phyloP scores from a whole-genome alignment of 2,113 vertebrate genomes.

The Spizaetus ornatus region DNA sequence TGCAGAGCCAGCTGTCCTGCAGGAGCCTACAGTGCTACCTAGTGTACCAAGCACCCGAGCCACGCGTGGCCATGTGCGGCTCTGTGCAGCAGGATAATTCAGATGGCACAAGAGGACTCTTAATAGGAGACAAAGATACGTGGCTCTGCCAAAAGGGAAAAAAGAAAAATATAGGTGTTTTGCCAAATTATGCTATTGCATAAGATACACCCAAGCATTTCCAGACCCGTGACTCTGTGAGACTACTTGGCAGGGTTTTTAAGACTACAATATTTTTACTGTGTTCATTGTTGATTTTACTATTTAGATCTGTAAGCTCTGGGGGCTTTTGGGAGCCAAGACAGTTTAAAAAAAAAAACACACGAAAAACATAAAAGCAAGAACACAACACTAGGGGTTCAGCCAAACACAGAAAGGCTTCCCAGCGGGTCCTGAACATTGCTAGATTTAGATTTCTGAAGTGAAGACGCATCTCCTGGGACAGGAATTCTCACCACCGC shows the following conservation, averaged over 20 bases:
- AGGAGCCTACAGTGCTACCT: neutral
- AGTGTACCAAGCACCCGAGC: neutral
- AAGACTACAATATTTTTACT: neutral
- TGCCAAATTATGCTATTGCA: slow-evolving; percentile 17
- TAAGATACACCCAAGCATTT: neutral
- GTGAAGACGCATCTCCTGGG: neutral
- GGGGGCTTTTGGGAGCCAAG: neutral
- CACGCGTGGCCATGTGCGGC: fast-evolving
- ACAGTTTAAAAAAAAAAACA: neutral
- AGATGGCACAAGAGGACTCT: neutral
- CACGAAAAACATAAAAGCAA: neutral
- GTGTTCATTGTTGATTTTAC: neutral
- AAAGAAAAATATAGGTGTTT: neutral
- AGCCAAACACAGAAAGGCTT: neutral
- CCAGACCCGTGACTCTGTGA: neutral
- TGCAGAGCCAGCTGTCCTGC: neutral
- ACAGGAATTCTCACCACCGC: fast-evolving
- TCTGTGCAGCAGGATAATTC: neutral
- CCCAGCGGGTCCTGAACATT: neutral
- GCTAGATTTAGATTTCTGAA: neutral
- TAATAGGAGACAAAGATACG: neutral
- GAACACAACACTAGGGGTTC: neutral
- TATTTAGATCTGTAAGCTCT: neutral
- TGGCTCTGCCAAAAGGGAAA: neutral
- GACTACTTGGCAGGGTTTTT: neutral